These are phyloP conservation scores for Aleadryas rufinucha DNA, from an alignment of 2,113 vertebrate species.

Conservation along the genomic window DNA sequence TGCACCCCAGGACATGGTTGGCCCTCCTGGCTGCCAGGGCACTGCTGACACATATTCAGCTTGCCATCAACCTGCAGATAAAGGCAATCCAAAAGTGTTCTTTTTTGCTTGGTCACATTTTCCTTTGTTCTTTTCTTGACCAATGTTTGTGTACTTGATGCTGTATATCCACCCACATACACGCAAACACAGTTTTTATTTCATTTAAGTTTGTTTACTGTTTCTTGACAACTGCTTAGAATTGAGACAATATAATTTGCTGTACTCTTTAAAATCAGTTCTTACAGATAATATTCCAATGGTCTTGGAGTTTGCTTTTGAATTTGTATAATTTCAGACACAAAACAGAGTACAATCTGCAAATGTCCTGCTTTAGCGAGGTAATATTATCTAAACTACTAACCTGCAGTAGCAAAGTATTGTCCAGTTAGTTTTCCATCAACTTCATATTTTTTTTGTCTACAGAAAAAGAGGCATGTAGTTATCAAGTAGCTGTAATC, in stretches of 20 bases:
- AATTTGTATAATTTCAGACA: not conserved
- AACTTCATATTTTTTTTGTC: not conserved
- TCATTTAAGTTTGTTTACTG: not conserved
- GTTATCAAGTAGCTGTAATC: not conserved
- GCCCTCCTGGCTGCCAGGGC: not conserved
- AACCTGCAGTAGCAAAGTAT: not conserved
- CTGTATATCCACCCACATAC: not conserved
- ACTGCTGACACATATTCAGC: accelerated
- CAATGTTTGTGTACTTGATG: not conserved
- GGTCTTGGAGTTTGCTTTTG: not conserved
- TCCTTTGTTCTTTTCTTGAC: not conserved
- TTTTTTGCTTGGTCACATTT: not conserved
- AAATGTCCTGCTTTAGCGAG: not conserved
- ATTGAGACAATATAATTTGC: not conserved
- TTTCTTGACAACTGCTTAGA: not conserved
- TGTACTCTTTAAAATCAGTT: not conserved
- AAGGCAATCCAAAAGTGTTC: not conserved
- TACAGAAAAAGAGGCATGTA: not conserved
- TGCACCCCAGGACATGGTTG: accelerated
- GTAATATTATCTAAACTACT: not conserved
- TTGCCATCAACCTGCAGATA: not conserved
- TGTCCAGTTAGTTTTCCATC: not conserved
- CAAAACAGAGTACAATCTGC: not conserved
- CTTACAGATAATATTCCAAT: not conserved
- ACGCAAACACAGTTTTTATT: not conserved